phyloP scores from a whole-genome alignment of 2,888 invertebrate genomes.

The Synergus japonicus region DNA sequence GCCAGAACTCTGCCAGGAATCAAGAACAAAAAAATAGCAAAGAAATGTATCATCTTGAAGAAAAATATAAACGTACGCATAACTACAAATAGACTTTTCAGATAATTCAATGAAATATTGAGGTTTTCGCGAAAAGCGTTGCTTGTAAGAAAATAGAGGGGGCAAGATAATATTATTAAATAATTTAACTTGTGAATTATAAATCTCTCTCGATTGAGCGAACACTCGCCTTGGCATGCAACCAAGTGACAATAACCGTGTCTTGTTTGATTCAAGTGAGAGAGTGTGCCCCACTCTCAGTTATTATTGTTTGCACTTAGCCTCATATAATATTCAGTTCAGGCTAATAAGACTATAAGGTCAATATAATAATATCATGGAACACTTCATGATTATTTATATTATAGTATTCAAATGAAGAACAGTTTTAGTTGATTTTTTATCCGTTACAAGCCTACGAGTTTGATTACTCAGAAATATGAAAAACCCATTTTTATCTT shows the following conservation, averaged over 20 bases:
- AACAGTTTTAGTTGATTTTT: too few species aligned
- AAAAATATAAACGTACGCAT: neutral
- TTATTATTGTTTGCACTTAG: neutral
- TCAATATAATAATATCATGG: neutral
- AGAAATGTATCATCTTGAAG: neutral
- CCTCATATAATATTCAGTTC: neutral
- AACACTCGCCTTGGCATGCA: neutral
- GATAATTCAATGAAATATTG: neutral
- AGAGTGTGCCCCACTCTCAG: neutral
- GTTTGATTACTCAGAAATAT: too few species aligned
- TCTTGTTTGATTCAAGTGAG: slow-evolving; percentile 4
- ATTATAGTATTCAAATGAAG: too few species aligned
- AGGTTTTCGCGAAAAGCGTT: neutral
- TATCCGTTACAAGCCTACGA: too few species aligned
- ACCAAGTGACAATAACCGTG: neutral
- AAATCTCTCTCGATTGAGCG: neutral
- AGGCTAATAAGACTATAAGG: neutral
- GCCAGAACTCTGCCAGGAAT: slow-evolving; percentile 32
- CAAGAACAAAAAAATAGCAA: slow-evolving; percentile 12
- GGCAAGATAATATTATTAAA: neutral
- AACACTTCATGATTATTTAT: too few species aligned
- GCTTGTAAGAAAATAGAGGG: neutral
- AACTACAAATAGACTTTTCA: neutral
- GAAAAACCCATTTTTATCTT: too few species aligned
- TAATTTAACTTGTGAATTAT: too few species aligned